A percentile compares a stretch with the other conserved stretches of the same genome.
phyloP scores from a whole-genome alignment of 2,888 invertebrate genomes.

The Auanema freiburgensis region DNA sequence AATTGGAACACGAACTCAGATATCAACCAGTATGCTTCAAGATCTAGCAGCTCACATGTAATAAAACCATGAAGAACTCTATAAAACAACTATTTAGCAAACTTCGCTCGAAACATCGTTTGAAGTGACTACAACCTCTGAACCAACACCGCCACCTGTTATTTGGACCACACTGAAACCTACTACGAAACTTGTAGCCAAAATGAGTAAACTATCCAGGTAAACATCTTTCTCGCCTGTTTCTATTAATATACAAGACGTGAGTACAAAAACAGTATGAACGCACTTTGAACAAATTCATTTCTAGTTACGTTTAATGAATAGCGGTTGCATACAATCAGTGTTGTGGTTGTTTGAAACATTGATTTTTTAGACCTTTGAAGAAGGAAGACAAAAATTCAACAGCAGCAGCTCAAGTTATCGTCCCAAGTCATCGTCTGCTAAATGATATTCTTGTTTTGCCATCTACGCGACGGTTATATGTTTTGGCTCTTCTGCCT shows the following conservation, averaged over 20 bases:
- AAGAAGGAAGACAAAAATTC: conserved; percentile 8
- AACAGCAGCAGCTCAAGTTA: conserved; percentile 33
- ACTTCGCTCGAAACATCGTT: too few relatives aligned
- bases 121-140: not conserved
- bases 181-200: conserved; percentile 2
- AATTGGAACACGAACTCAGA: not conserved
- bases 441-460: conserved; percentile 57
- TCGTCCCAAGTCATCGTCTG: conserved; percentile 53
- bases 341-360: not conserved
- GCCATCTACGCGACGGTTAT: conserved; percentile 50
- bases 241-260: too few relatives aligned
- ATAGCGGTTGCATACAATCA: not conserved
- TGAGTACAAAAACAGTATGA: too few relatives aligned
- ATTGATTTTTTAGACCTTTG: conserved; percentile 11
- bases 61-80: not conserved
- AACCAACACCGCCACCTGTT: conserved; percentile 5
- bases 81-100: not conserved
- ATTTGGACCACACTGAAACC: conserved; percentile 20
- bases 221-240: too few relatives aligned
- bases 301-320: too few relatives aligned
- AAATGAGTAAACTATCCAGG: conserved; percentile 20
- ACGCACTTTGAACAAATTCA: too few relatives aligned
- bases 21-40: not conserved
- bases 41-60: not conserved
- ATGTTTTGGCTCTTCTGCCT: conserved; percentile 49